Conservation (phyloP, 2,113 vertebrate genomes). For the Desmodus rotundus region DNA sequence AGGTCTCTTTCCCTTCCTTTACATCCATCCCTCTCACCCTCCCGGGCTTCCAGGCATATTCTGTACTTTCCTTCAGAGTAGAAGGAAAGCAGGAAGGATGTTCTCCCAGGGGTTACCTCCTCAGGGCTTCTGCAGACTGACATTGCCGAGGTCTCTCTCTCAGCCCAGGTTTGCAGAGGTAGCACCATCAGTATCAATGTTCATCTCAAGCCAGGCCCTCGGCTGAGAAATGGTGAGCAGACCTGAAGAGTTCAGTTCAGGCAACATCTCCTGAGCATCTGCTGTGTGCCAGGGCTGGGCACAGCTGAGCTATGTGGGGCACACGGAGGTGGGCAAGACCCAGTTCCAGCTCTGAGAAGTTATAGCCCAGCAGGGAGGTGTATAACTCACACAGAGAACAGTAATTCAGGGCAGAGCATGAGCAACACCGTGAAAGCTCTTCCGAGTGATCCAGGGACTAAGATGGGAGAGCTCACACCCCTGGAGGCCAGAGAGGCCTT, state of each 20-base stretch:
- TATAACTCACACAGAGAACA: background rate
- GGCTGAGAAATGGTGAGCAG: background rate
- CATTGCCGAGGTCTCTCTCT: background rate
- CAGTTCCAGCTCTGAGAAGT: background rate
- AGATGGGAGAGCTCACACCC: background rate
- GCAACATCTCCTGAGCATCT: background rate
- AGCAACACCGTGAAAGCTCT: background rate
- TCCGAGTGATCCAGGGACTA: background rate
- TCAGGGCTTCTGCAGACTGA: background rate
- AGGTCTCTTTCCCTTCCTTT: background rate
- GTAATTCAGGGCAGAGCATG: background rate
- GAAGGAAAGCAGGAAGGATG: background rate
- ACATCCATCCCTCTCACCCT: background rate
- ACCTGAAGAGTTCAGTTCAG: background rate
- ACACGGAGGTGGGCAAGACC: background rate
- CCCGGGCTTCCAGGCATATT: background rate
- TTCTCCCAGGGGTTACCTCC: background rate
- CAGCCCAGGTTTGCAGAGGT: background rate
- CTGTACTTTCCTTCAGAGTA: background rate
- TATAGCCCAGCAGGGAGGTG: background rate
- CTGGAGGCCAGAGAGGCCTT: background rate
- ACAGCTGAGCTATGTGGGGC: background rate
- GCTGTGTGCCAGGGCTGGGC: background rate
- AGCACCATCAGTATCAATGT: background rate
- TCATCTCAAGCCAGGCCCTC: background rate